Percentiles rank a stretch among this genome's conserved stretches.
These are phyloP conservation scores for Drosophila pseudoobscura DNA, from an alignment of 1,140 invertebrate species.

Conservation along the genomic window DNA sequence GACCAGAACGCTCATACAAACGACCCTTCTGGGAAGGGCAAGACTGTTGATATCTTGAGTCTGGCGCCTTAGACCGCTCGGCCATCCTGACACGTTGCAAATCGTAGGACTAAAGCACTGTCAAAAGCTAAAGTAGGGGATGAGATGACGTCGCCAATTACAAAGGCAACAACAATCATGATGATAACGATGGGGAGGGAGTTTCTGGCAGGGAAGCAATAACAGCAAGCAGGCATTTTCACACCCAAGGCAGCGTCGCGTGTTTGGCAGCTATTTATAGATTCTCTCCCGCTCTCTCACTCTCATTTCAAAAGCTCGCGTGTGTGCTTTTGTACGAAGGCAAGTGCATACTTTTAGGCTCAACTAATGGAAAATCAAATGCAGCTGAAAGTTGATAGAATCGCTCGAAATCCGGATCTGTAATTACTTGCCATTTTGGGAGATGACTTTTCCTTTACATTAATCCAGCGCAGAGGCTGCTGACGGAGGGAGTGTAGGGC, in stretches of 20 bases:
- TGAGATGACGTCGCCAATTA: not conserved
- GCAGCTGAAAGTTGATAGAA: conserved; percentile 21
- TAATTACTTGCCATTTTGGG: conserved; percentile 42
- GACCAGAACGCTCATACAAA: conserved; percentile 85
- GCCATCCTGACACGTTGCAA: conserved; percentile 85
- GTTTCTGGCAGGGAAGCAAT: conserved; percentile 29
- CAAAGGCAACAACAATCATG: conserved; percentile 8
- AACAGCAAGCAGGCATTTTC: conserved; percentile 69
- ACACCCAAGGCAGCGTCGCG: conserved; percentile 54
- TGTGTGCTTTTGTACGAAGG: conserved; percentile 23
- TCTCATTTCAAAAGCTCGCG: conserved; percentile 33
- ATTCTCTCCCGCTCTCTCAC: conserved; percentile 14
- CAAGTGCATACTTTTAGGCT: conserved; percentile 58
- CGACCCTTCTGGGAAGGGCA: no score
- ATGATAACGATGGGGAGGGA: conserved; percentile 5
- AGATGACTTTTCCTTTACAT: conserved; percentile 45
- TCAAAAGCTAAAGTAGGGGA: no score
- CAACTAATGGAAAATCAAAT: conserved; percentile 15
- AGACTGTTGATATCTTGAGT: conserved; percentile 84
- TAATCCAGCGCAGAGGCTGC: conserved; percentile 19
- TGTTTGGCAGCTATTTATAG: conserved; percentile 71
- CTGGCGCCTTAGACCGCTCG: conserved; percentile 89
- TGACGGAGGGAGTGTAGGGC: no score
- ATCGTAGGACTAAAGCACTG: no score
- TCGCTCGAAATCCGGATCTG: not conserved